Base-by-base conservation (phyloP, 2,113 vertebrate species). In the Amblyornis subalaris region DNA sequence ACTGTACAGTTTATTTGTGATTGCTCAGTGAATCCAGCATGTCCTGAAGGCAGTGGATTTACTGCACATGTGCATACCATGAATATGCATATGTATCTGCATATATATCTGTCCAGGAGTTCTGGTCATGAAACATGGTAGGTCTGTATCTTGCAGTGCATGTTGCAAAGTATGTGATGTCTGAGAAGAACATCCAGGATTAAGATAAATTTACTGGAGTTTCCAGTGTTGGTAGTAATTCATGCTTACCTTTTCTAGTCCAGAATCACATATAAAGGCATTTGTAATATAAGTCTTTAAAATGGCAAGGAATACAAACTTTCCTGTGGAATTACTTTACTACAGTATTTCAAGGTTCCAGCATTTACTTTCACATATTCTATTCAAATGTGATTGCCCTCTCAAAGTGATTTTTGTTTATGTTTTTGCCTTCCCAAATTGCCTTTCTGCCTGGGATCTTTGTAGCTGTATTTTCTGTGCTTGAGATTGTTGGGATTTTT, bases 21-120 rank as follows among this genome's bases (percentile, higher is more conserved):
- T 64, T 90, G 24, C 36, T 73, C 35, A 58, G 75, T 57, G 67
- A 45, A 50, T 81, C 45, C 57, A n/a, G 3, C 18, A 4, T 66
- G 51, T 86, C 80, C 84, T 54, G 33, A 77, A 84, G 80, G 89
- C 80, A 58, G 29, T 84, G 48, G 55, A 38, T 92, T 76, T 84
- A 45, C 25, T 73, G 79, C 51, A 77, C 38, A 19, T 50, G 21
- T 89, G 80, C 21, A 5, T 45, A 26, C 47, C 67, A 25, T 50
- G 72, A 45, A 35, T 33, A 21, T 45, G 14, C 10, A 36, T 1
- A 0, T 55, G 0, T 35, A 23, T 44, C 62, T 45, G 14, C 10
- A 36, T 1, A 0, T 55, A 0, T 35, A 23, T 44, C 62, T 80
- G 31, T 45, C 51, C 47, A 28, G 55, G 65, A 58, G 36, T 65